Conservation (phyloP, 2,113 vertebrate species). For the Brienomyrus longianalis region DNA sequence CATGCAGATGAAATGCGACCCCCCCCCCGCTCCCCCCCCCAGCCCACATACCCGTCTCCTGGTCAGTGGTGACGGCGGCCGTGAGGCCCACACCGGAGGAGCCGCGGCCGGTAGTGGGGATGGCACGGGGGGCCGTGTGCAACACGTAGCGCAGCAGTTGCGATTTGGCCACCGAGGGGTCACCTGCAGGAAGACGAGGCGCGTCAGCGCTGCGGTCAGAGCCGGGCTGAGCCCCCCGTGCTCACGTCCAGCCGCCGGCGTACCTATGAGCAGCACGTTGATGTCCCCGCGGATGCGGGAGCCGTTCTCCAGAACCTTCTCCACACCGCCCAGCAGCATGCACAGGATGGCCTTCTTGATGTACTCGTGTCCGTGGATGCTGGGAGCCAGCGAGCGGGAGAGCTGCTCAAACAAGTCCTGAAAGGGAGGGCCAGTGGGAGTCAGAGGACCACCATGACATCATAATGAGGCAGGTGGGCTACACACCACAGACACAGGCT, state of each 20-base stretch:
- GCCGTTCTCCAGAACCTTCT: conserved; percentile 88
- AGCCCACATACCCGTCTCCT: conserved; percentile 77
- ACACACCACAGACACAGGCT: not conserved
- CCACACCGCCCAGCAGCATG: conserved; percentile 88
- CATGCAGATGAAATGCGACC: not conserved
- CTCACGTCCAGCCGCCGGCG: not conserved
- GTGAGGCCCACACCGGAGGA: conserved; percentile 91
- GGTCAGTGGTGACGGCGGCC: conserved; percentile 89
- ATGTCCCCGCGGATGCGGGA: conserved; percentile 92
- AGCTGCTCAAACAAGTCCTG: conserved; percentile 87
- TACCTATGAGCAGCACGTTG: conserved; percentile 92
- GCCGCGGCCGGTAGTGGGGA: conserved; percentile 92
- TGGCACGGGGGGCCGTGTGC: conserved; percentile 81
- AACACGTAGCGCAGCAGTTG: conserved; percentile 92
- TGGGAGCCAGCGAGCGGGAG: conserved; percentile 81
- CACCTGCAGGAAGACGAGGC: conserved; percentile 58
- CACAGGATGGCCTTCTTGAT: conserved; percentile 97
- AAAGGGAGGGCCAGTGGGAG: not conserved
- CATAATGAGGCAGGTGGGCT: not conserved
- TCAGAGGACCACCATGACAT: not conserved
- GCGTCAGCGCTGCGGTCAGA: not conserved
- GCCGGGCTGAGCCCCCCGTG: not conserved
- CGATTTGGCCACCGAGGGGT: conserved; percentile 93
- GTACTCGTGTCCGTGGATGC: conserved; percentile 90
- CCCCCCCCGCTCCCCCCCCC: not conserved